phyloP scores from a whole-genome alignment of 2,113 vertebrate genomes.

The Vombatus ursinus region DNA sequence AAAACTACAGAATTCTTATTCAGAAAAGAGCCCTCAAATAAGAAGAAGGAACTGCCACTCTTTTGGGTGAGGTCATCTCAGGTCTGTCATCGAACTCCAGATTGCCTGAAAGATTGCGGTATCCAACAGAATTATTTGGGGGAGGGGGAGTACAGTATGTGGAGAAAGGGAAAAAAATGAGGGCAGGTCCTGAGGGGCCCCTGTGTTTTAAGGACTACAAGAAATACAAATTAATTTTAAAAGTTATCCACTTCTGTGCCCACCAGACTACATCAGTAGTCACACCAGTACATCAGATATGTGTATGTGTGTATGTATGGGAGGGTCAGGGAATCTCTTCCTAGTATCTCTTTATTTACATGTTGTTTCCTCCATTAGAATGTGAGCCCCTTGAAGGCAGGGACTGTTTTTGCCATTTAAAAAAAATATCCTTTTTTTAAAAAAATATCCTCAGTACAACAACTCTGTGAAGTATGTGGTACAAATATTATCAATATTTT shows the following conservation, averaged over 20 bases:
- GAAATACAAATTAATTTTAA: background rate
- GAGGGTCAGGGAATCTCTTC: background rate
- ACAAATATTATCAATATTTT: too few relatives aligned
- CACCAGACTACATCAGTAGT: background rate
- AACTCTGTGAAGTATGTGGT: too few relatives aligned
- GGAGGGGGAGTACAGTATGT: background rate
- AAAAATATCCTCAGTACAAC: too few relatives aligned
- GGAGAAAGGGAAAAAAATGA: background rate
- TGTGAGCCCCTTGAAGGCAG: too few relatives aligned
- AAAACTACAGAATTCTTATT: background rate
- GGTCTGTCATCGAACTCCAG: background rate
- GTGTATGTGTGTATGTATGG: background rate
- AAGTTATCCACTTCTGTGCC: background rate
- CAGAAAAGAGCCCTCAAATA: background rate
- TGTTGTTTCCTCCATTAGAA: too few relatives aligned
- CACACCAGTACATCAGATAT: background rate
- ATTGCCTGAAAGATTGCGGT: background rate
- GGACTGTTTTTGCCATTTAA: too few relatives aligned
- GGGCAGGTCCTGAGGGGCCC: background rate
- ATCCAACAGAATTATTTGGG: background rate
- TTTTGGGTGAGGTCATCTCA: background rate
- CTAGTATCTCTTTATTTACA: background rate
- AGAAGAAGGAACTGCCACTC: background rate
- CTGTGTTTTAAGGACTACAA: background rate
- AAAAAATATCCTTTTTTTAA: too few relatives aligned